Base-by-base conservation (phyloP, 2,113 vertebrate genomes). In the Lepus europaeus region DNA sequence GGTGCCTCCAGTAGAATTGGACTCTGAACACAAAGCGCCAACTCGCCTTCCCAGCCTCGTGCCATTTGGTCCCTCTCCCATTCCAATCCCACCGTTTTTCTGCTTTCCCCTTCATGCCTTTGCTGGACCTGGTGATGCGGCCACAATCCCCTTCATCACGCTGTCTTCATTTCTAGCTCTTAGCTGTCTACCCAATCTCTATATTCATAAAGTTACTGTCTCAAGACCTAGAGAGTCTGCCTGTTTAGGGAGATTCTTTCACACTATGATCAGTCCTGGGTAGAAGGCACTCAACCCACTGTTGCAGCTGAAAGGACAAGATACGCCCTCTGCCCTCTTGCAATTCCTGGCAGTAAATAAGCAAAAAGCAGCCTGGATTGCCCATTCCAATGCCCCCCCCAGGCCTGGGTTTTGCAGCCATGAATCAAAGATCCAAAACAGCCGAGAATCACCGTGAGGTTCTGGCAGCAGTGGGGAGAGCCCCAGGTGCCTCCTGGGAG, bases 281-380 rank as follows among this genome's bases (percentile, higher is more conserved):
- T 36, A 6, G 31, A 66, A 77, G 51, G 20, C 4, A 4, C 45
- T 36, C 31, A 36, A 4, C n/a, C 82, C 3, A 27, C 45, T 12
- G 10, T 8, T 33, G 53, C 64, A 64, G 3, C 5, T 11, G n/a
- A 61, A 17, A 36, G 33, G 20, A 70, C 1, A 0, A 8, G 20
- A 61, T 16, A 61, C 22, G 2, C 3, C 45, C 45, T 4, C 0
- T 1, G 29, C 20, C 14, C 51, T 20, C 31, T 69, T 14, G 1
- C 6, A 14, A 0, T 11, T 49, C 31, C 73, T 29, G 10, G 53
- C 13, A 1, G 29, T 2, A 4, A 13, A 9, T 3, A 0, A 9
- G 10, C 49, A 51, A 33, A 5, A 0, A 3, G 36, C 6, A 17
- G 36, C 56, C 33, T 61, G 8, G 11, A 27, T 10, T 6, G 27